Evolutionary conservation across 2,888 invertebrate genomes (phyloP).

Genomic region (Mythimna pallens): DNA sequence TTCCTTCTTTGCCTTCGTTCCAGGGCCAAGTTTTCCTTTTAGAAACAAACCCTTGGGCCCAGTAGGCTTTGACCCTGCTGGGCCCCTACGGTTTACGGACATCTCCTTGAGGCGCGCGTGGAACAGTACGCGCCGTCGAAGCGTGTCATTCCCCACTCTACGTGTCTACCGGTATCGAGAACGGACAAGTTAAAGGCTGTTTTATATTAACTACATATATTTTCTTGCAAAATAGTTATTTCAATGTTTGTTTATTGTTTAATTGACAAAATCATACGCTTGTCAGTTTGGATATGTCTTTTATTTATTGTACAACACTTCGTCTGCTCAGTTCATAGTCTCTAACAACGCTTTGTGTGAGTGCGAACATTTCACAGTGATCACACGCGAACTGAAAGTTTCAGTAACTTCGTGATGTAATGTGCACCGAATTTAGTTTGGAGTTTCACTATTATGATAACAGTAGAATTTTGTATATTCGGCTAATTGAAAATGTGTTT

Average conservation of each 20-base stretch:
- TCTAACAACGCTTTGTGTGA: background rate
- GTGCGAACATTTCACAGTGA: conserved; percentile 35
- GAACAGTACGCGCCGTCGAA: too few relatives aligned
- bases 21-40: too few relatives aligned
- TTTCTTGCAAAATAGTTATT: too few relatives aligned
- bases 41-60: too few relatives aligned
- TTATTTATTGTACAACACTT: background rate
- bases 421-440: conserved; percentile 25
- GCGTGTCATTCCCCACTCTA: too few relatives aligned
- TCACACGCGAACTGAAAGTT: conserved; percentile 35
- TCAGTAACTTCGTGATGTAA: conserved; percentile 24
- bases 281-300: background rate
- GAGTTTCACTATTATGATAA: conserved; percentile 22
- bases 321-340: background rate
- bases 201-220: too few relatives aligned
- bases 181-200: too few relatives aligned
- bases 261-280: background rate
- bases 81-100: too few relatives aligned
- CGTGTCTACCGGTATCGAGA: too few relatives aligned
- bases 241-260: background rate
- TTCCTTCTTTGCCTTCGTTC: too few relatives aligned
- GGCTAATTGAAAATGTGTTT: conserved; percentile 13
- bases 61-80: too few relatives aligned
- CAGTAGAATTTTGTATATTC: background rate
- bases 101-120: too few relatives aligned